Base-by-base conservation (phyloP, 1,140 invertebrate species). In the Zaprionus lachaisei region DNA sequence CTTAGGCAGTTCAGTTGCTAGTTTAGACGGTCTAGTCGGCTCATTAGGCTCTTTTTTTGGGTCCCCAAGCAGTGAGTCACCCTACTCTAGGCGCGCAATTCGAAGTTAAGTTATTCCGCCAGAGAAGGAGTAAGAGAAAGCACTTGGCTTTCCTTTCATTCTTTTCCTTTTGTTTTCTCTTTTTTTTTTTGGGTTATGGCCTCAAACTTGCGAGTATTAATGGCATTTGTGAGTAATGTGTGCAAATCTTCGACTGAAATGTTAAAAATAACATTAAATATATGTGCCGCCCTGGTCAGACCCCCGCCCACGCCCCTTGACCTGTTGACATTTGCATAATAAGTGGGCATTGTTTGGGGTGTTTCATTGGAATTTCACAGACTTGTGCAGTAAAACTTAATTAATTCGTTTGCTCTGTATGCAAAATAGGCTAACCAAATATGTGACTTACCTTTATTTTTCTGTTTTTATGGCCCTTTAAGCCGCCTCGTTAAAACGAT, bases 261-360 rank as follows among this genome's bases (percentile, higher is more conserved):
- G 79, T 79, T 90, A 91, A 81, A 90, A 90, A 90, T 90, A 89
- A 85, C 79, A 79, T 79, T 24, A 54, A 63, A 69, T 74, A 76
- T 79, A 62, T 69, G 41, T 62, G 38, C 44, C 51, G 56, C 62
- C 2, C 2, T 41, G 31, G 28, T 47, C 38, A 22, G 66, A 41
- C 58, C 51, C 51, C 55, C 41, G 63, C 17, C 63, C 37, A 15
- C 71, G 61, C 47, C 26, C 54, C 54, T 41, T 71, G 85, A 90
- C 81, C 85, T 91, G 85, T 90, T 90, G 86, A 91, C 86, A 90
- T 90, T 90, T 82, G 79, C 79, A 82, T 80, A 90, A 89, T 58
- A 41, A 70, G 62, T 63, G 55, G 47, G n/a, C 15, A 37, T 49
- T 26, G 2, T 24, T 65, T 26, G 11, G 15, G 20, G 17, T 51